Evolutionary conservation across 2,113 vertebrate genomes (phyloP).

Genomic region (Aplodontia rufa): DNA sequence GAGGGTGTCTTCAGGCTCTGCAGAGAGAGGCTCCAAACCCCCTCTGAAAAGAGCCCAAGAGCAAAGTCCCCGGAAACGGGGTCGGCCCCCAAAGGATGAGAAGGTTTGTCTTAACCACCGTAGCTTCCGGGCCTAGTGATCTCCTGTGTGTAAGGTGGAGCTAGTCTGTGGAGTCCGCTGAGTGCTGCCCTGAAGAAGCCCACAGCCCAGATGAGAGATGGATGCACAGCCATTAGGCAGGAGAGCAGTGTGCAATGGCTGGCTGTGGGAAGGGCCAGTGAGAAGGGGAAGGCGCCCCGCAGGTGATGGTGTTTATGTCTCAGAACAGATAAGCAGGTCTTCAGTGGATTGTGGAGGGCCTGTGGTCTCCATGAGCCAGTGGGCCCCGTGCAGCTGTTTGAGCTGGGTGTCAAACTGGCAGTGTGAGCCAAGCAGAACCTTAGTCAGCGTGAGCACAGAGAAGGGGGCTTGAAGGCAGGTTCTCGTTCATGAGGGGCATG

Average conservation of each 20-base stretch:
- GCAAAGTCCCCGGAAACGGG: slow-evolving; percentile 93
- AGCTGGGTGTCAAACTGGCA: not conserved
- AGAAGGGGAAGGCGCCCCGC: not conserved
- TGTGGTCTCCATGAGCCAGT: not conserved
- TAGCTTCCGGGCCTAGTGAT: slow-evolving; percentile 63
- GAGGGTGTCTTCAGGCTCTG: slow-evolving; percentile 85
- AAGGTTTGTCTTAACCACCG: slow-evolving; percentile 90
- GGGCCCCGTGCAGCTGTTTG: not conserved
- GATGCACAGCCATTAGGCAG: not conserved
- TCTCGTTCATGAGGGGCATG: not conserved
- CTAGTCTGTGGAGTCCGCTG: not conserved
- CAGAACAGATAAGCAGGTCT: not conserved
- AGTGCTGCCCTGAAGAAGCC: not conserved
- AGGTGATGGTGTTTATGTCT: not conserved
- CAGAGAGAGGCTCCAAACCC: slow-evolving; percentile 86
- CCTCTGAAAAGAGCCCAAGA: slow-evolving; percentile 91
- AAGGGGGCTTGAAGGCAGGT: not conserved
- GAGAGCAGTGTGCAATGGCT: not conserved
- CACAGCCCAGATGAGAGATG: not conserved
- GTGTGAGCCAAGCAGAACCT: not conserved
- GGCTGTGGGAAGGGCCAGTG: not conserved
- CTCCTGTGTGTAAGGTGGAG: not conserved
- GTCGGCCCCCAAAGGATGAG: slow-evolving; percentile 93
- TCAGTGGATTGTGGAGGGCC: not conserved
- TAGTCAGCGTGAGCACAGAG: not conserved